These are phyloP conservation scores for Lochmaea capreae DNA, from an alignment of 2,888 invertebrate species.

Conservation along the genomic window DNA sequence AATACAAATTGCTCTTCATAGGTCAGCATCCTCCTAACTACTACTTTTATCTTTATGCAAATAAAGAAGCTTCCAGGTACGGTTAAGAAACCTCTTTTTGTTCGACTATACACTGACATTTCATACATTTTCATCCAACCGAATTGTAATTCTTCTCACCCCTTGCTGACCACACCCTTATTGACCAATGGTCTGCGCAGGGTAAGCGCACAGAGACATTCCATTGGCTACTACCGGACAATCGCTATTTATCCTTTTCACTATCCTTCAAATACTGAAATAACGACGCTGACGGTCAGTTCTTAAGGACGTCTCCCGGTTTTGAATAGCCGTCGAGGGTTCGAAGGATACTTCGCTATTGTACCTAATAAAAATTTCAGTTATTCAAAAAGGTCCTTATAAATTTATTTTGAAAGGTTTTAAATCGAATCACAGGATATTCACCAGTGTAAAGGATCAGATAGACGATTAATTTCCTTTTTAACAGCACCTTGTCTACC, in stretches of 20 bases:
- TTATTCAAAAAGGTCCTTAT: background rate
- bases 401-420: background rate
- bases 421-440: background rate
- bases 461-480: too few relatives aligned
- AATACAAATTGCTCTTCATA: background rate
- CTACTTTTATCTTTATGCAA: background rate
- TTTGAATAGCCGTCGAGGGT: background rate
- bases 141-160: conserved; percentile 52
- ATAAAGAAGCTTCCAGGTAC: background rate
- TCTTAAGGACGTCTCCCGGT: background rate
- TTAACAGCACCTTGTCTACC: too few relatives aligned
- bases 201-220: conserved; percentile 43
- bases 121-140: conserved; percentile 55
- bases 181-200: conserved; percentile 62
- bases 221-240: conserved; percentile 54
- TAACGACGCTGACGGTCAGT: conserved; percentile 1
- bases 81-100: background rate
- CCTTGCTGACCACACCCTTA: conserved; percentile 63
- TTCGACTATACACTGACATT: conserved; percentile 7
- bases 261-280: conserved; percentile 18
- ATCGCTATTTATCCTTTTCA: conserved; percentile 34
- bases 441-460: too few relatives aligned
- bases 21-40: background rate
- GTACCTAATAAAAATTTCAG: background rate
- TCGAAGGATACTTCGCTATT: background rate